Conservation (phyloP, 2,113 vertebrate species). For the Serinus canaria region DNA sequence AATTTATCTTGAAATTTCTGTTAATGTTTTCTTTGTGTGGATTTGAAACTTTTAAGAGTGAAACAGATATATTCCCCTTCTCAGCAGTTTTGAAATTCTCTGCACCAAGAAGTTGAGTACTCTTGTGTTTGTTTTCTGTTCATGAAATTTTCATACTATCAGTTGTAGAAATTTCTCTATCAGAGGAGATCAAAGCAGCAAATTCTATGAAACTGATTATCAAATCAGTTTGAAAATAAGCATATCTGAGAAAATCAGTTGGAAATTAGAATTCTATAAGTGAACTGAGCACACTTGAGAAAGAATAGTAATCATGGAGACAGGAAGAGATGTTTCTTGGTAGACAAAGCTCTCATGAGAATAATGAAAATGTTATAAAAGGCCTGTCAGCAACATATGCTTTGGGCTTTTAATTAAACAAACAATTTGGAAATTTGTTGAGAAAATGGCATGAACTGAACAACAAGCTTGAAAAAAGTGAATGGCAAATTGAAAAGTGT, state of each 20-base stretch:
- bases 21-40: neutral
- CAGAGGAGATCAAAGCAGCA: neutral
- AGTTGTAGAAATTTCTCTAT: neutral
- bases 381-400: neutral
- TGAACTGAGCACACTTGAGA: neutral
- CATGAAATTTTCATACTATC: neutral
- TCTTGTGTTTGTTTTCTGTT: neutral
- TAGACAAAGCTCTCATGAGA: neutral
- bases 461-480: neutral
- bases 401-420: neutral
- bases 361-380: neutral
- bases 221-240: neutral
- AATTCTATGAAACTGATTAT: neutral
- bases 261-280: neutral
- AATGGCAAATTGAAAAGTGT: neutral
- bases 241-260: neutral
- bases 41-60: neutral
- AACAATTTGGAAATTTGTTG: neutral
- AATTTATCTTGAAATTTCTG: neutral
- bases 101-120: neutral
- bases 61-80: neutral
- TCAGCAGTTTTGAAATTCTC: neutral
- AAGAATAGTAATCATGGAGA: neutral
- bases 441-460: neutral
- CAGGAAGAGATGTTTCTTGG: neutral